A percentile compares a stretch with the other conserved stretches of the same genome.
Evolutionary conservation across 2,113 vertebrate species (phyloP).

Genomic region (Panthera tigris): DNA sequence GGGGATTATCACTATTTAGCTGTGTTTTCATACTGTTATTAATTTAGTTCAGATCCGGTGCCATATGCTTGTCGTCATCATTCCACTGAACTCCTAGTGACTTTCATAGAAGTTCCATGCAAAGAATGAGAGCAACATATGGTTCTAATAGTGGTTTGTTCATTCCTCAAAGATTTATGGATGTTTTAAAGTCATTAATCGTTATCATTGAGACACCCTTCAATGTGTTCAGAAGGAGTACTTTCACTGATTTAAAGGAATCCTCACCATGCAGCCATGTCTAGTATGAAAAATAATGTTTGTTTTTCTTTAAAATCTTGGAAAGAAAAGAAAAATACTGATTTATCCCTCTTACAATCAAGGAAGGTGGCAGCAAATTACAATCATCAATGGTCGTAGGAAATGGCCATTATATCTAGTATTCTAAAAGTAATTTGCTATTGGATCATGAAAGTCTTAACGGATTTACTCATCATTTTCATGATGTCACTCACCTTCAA

Average conservation of each 20-base stretch:
- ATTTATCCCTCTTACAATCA: background rate
- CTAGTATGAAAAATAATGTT: background rate
- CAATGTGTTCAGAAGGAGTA: background rate
- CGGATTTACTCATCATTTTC: background rate
- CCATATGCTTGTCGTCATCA: constrained; percentile 73
- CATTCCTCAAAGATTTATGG: constrained; percentile 68
- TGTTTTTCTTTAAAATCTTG: background rate
- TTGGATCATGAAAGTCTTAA: background rate
- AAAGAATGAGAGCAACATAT: constrained; percentile 58
- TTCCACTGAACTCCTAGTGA: constrained; percentile 63
- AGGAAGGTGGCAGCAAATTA: background rate
- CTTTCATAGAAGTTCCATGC: constrained; percentile 13
- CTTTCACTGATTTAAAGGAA: background rate
- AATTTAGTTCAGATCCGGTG: constrained; percentile 66
- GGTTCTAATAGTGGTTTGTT: constrained; percentile 52
- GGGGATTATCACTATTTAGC: constrained; percentile 71
- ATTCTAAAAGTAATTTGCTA: constrained; percentile 1
- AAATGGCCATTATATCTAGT: background rate
- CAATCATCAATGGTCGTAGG: background rate
- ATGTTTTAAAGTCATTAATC: constrained; percentile 41
- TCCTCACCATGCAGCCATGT: background rate
- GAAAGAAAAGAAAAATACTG: background rate
- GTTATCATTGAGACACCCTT: constrained; percentile 16
- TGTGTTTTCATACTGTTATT: constrained; percentile 78
- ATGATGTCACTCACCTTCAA: background rate